phyloP scores from a whole-genome alignment of 2,797 vertebrate species.

The Bovichtus diacanthus region DNA sequence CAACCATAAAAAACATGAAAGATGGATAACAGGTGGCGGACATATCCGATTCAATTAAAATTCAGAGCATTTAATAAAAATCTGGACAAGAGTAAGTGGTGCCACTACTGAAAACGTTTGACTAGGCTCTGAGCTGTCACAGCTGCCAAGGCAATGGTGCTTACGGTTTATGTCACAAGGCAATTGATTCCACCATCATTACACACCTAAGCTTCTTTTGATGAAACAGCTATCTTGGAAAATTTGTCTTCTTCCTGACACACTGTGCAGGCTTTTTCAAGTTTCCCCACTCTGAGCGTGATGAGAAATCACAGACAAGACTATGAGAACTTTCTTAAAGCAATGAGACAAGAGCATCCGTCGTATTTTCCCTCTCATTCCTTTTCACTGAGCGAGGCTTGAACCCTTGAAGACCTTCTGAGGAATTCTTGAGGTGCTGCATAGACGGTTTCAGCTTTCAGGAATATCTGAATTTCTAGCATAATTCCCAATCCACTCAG shows the following conservation, averaged over 20 bases:
- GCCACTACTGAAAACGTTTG: slow-evolving; percentile 52
- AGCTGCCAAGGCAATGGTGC: slow-evolving; percentile 36
- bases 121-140: slow-evolving; percentile 46
- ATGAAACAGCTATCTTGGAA: slow-evolving; percentile 66
- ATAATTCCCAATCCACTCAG: slow-evolving; percentile 46
- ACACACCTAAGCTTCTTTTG: slow-evolving; percentile 65
- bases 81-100: slow-evolving; percentile 41
- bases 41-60: slow-evolving; percentile 43
- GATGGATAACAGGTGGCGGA: slow-evolving; percentile 29
- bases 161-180: slow-evolving; percentile 47
- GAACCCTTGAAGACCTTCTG: slow-evolving; percentile 52
- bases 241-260: slow-evolving; percentile 44
- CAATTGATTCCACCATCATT: slow-evolving; percentile 60
- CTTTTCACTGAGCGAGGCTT: slow-evolving; percentile 19
- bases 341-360: slow-evolving; percentile 38
- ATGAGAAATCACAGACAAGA: slow-evolving; percentile 55
- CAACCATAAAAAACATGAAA: slow-evolving; percentile 14
- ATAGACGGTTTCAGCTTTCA: slow-evolving; percentile 40
- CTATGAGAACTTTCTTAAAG: slow-evolving; percentile 55
- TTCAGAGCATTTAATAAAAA: slow-evolving; percentile 50
- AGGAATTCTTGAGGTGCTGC: slow-evolving; percentile 46
- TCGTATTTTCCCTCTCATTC: slow-evolving; percentile 21
- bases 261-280: slow-evolving; percentile 28
- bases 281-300: slow-evolving; percentile 22
- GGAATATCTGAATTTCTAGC: slow-evolving; percentile 34